A percentile compares a stretch with the other conserved stretches of the same genome.
Conservation (phyloP, 2,888 invertebrate species). For the Drosophila rubida region DNA sequence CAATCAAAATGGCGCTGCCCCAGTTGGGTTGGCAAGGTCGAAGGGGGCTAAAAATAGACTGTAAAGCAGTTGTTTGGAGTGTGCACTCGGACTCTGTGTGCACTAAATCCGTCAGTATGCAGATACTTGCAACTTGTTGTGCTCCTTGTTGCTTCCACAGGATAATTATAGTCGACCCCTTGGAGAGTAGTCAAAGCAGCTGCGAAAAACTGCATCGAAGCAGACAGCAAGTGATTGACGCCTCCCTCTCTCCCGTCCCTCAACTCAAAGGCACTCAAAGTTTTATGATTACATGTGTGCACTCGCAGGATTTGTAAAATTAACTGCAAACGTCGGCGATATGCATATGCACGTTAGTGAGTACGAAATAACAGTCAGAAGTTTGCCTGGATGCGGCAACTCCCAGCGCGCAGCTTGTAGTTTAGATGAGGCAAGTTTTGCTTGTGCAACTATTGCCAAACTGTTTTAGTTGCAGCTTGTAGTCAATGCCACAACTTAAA, state of each 20-base stretch:
- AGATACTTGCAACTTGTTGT: constrained; percentile 17
- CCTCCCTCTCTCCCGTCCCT: too few relatives aligned
- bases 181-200: too few relatives aligned
- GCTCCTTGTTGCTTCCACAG: constrained; percentile 18
- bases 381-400: background rate
- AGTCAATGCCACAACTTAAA: constrained; percentile 36
- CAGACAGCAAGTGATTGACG: constrained; percentile 56
- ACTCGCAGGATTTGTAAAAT: constrained; percentile 55
- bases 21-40: background rate
- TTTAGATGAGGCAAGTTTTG: constrained; percentile 26
- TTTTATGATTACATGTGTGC: constrained; percentile 59
- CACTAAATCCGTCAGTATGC: constrained; percentile 14
- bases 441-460: constrained; percentile 20
- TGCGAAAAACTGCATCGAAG: background rate
- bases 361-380: constrained; percentile 30
- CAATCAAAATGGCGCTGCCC: background rate
- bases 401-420: constrained; percentile 1
- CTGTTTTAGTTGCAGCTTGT: constrained; percentile 19
- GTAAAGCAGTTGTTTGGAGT: too few relatives aligned
- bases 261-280: constrained; percentile 38
- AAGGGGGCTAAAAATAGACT: constrained; percentile 25
- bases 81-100: too few relatives aligned
- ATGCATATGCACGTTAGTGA: constrained; percentile 6
- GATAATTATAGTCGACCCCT: constrained; percentile 40
- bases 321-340: constrained; percentile 48